Base-by-base conservation (phyloP, 2,113 vertebrate genomes). In the Stegastes partitus region DNA sequence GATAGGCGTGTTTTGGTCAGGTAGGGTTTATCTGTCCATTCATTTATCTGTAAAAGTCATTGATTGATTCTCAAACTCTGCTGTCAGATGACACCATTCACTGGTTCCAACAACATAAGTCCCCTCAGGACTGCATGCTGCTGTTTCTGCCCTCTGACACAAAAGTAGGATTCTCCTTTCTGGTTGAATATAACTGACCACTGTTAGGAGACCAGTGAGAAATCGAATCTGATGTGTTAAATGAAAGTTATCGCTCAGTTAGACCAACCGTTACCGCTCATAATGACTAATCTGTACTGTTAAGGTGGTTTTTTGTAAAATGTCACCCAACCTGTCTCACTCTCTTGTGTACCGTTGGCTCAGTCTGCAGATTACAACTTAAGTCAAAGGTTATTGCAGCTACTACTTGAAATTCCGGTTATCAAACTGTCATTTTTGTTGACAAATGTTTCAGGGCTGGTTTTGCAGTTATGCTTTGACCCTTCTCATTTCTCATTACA, bases 361-460 rank as follows among this genome's bases (percentile, higher is more conserved):
- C 55, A 63, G 44, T 14, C 37, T 72, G 78, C 66, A 22, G 47
- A 34, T 26, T 18, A 45, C 25, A 7, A 15, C 34, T 18, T 44
- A 55, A 37, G 37, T 65, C 23, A 68, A 74, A 68, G 26, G 19
- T 23, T 19, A 34, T 2, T 5, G 25, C 64, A 28, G 18, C 39
- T 12, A 15, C 15, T n/a, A 68, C 89, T 61, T 76, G 92, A 90
- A 89, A 87, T 78, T 81, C 91, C 81, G 64, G 89, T 92, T 87
- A 39, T 68, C 58, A 79, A 54, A 81, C 49, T 56, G 47, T 9
- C 31, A 68, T 68, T 78, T 21, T 49, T 64, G 53, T 70, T 62
- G 37, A 68, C 76, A 44, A 39, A 16, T 11, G 26, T 39, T 59
- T 47, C 25, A 31, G 12, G 12, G 18, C 53, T 50, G 42, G 25